Percentiles rank a stretch among this genome's conserved stretches.
These are phyloP conservation scores for Hipparchia sbordonii DNA, from an alignment of 2,888 invertebrate genomes.

Conservation along the genomic window DNA sequence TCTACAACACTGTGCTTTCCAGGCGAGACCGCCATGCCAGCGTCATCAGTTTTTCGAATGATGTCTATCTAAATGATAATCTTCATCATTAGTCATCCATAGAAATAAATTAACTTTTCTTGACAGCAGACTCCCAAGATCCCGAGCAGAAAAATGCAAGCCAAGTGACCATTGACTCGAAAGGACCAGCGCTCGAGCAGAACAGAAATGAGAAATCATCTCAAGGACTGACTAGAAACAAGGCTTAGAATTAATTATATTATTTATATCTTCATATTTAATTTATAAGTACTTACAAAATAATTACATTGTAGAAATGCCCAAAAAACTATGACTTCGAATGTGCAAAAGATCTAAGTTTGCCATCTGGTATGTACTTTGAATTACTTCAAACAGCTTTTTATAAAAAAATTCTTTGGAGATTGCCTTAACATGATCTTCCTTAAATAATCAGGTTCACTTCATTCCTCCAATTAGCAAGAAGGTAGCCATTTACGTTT, in stretches of 20 bases:
- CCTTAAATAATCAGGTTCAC: too few relatives aligned
- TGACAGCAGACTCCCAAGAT: conserved; percentile 48
- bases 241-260: conserved; percentile 37
- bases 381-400: too few relatives aligned
- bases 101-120: conserved; percentile 4
- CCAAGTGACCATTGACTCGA: conserved; percentile 45
- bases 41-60: too few relatives aligned
- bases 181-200: conserved; percentile 46
- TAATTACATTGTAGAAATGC: too few relatives aligned
- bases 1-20: not conserved
- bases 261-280: conserved; percentile 3
- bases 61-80: too few relatives aligned
- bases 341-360: too few relatives aligned
- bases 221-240: conserved; percentile 46
- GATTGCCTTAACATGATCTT: too few relatives aligned
- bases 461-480: not conserved
- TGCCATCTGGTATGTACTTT: too few relatives aligned
- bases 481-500: not conserved
- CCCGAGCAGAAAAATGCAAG: conserved; percentile 45
- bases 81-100: not conserved
- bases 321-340: too few relatives aligned
- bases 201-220: conserved; percentile 46
- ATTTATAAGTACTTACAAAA: too few relatives aligned
- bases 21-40: not conserved
- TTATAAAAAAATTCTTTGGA: too few relatives aligned